These are phyloP conservation scores for Jaculus jaculus DNA, from an alignment of 2,113 vertebrate species.

Conservation along the genomic window DNA sequence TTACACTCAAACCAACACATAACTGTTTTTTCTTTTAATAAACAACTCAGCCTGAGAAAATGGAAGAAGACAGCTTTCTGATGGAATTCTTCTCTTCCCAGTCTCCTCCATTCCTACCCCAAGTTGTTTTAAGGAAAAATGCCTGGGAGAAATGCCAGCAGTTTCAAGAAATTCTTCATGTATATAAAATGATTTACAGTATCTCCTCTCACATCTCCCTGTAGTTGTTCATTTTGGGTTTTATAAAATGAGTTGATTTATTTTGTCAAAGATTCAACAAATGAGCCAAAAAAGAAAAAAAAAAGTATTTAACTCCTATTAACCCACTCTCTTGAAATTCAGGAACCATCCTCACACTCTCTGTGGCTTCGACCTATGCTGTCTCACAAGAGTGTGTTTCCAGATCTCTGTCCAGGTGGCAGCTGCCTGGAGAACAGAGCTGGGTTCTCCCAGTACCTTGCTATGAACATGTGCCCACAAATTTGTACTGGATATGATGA, in stretches of 20 bases:
- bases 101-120: no score
- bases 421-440: background rate
- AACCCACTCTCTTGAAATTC: background rate
- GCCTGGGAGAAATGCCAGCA: background rate
- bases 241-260: background rate
- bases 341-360: background rate
- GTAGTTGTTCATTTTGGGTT: background rate
- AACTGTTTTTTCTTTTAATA: background rate
- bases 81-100: background rate
- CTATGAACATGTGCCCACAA: background rate
- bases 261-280: slow-evolving; percentile 10
- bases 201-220: background rate
- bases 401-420: background rate
- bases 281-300: background rate
- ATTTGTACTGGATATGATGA: background rate
- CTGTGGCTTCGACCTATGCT: background rate
- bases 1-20: no score
- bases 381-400: background rate
- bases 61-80: background rate
- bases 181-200: background rate
- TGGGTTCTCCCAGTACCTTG: background rate
- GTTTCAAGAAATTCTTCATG: background rate
- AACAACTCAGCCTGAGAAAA: background rate
- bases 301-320: background rate
- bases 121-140: background rate